A percentile compares a stretch with the other conserved stretches of the same genome.
Conservation (phyloP, 1,140 invertebrate species). For the Akabosia matsudoensis region DNA sequence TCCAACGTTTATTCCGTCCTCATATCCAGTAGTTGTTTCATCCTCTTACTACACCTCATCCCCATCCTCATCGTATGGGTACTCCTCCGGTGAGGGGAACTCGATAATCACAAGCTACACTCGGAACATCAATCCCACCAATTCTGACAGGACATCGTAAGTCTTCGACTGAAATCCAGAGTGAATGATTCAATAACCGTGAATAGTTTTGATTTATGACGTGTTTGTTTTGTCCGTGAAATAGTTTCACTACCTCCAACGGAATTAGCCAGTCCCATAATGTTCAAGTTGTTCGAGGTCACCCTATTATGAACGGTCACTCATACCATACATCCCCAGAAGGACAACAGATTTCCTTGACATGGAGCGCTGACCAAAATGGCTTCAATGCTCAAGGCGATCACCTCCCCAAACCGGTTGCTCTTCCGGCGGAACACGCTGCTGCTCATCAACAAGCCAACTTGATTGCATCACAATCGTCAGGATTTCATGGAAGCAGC, state of each 20-base stretch:
- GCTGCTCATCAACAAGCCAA: not conserved
- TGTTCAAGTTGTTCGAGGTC: not conserved
- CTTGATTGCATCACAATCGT: no score
- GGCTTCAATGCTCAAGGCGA: not conserved
- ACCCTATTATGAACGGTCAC: slow-evolving; percentile 1
- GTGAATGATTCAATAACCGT: not conserved
- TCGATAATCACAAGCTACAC: not conserved
- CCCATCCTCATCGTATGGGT: not conserved
- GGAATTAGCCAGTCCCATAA: not conserved
- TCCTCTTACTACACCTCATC: not conserved
- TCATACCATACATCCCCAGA: not conserved
- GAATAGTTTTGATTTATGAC: not conserved
- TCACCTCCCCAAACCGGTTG: not conserved
- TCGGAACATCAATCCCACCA: not conserved
- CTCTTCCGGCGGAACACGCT: not conserved
- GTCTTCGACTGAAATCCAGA: no score
- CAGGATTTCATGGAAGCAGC: not conserved
- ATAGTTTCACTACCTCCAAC: not conserved
- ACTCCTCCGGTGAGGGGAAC: not conserved
- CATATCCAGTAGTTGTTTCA: no score
- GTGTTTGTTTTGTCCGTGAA: not conserved
- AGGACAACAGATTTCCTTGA: not conserved
- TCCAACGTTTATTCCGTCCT: no score
- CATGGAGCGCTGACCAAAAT: not conserved
- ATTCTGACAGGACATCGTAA: not conserved